Base-by-base conservation (phyloP, 1,140 invertebrate genomes). In the Drosophila grimshawi region DNA sequence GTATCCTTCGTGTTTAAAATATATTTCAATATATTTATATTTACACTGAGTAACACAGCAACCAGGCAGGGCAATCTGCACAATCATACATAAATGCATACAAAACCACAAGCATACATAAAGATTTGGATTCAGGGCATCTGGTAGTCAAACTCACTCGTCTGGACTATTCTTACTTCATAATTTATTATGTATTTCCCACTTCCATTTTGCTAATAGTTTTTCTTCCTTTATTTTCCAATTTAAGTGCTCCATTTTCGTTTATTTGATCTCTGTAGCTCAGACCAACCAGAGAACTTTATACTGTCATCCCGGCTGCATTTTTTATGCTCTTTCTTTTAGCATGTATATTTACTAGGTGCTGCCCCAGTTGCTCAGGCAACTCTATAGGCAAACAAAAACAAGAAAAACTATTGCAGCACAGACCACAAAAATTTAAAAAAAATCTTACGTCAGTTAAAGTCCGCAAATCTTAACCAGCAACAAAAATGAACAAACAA, bases 381-480 rank as follows among this genome's bases (percentile, higher is more conserved):
- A 6, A 64, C 37, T 39, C 37, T 39, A 39, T 45, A 27, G 19
- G 43, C 51, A 73, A 65, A 60, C 62, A 72, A 41, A 41, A 10
- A 41, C 1, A 41, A 3, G 8, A 41, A 10, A 19, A 19, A 19
- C 32, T 2, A 27, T 37, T n/a, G 63, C 32, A 35, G 29, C 51
- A 11, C 8, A 35, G 6, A 49, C n/a, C 10, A 29, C 57, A 69
- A 59, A 78, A 49, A 65, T 74, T 64, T 45, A 19, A 19, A 19
- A 19, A 19, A 48, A 48, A 27, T 48, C 32, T 33, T 48, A 7
- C 19, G 57, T 41, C 19, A 29, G 65, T 56, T 35, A 55, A 55
- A 49, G 39, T 35, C 56, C 64, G 67, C 65, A 86, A 81, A 81
- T 78, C 62, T 77, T 72, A 41, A 37, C 65, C 35, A 79, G 48